Base-by-base conservation (phyloP, 1,140 invertebrate genomes). In the Archegozetes longisetosus region DNA sequence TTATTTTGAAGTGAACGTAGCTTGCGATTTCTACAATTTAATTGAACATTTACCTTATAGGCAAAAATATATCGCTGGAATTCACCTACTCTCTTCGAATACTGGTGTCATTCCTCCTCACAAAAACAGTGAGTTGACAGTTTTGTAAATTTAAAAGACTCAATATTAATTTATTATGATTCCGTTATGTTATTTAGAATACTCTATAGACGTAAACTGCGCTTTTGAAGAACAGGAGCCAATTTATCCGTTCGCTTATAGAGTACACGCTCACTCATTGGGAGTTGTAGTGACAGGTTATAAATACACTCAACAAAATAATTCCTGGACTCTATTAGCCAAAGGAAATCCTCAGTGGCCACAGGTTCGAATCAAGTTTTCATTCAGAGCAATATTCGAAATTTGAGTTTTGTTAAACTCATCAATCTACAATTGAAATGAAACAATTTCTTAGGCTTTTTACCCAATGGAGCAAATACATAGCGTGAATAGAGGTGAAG, bases 181-280 rank as follows among this genome's bases (percentile, higher is more conserved):
- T 61, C 13, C 17, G 58, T 58, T 17, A 56, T 53, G 58, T 56
- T 60, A 52, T 69, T 4, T 64, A 74, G 71, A 69, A 61, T 67
- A 65, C 56, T 68, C 73, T 64, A 65, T 67, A 4, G 73, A 74
- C 63, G 65, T 69, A 46, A 73, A 73, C 63, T 74, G 67, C 49
- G n/a, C n/a, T n/a, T 55, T 53, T 46, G 57, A 66, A 26, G 47
- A 61, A 32, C 58, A 63, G 22, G 53, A 51, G 17, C 47, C 56
- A 17, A 63, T 68, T 9, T 68, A 76, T 67, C 71, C 76, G 13
- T 82, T 81, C 69, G 79, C 77, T 3, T 82, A 70, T 67, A 70
- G 79, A 55, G 76, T 78, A 49, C 80, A 81, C 68, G 77, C 80
- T 3, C 79, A 80, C 67, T 66, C 67, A 61, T 62, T 77, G 46